Evolutionary conservation across 1,140 invertebrate genomes (phyloP), one percentile per base, ranked within the genome.

Genomic region (Papilio polyxenes): DNA sequence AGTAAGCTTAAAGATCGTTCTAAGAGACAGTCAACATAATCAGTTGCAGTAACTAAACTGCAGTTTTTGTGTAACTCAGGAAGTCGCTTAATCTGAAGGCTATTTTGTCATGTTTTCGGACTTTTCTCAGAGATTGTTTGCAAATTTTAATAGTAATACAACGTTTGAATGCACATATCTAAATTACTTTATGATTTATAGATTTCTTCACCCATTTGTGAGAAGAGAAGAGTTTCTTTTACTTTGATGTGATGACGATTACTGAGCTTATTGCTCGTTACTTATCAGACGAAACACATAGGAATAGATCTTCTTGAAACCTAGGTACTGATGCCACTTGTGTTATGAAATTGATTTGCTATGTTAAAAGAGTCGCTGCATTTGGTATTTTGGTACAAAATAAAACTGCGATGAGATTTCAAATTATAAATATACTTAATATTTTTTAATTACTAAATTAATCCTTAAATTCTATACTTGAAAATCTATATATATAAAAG

Each of bases 401-500:
- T 1, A 53, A 53, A 53, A 53, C 51, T 17, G 3, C 40, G 40
- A 40, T 40, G 40, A 40, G 6, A 3, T 40, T 40, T 40, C 2
- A 44, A 6, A 44, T 44, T 44, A 3, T 44, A 44, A 44, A 44
- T 44, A 44, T 44, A 44, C 40, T 44, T 44, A 44, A 6, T 44
- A 44, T 6, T 44, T 44, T 44, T 44, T 31, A 31, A 44, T 44
- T 44, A 7, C 40, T 17, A 17, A 17, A 13, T 17, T 17, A 6
- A 17, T 56, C 53, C 5, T 23, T 23, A 9, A 8, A 9, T 62
- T 20, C 5, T 15, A 53, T 51, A 76, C 20, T 56, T 10, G 9
- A 0, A 17, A 31, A 77, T 11, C n/a, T 75, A 75, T 75, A 75
- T 53, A 77, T 77, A 77, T 77, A 78, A 77, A 78, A 78, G 76